Evolutionary conservation across 1,140 invertebrate species (phyloP).

Genomic region (Euwallacea fornicatus): DNA sequence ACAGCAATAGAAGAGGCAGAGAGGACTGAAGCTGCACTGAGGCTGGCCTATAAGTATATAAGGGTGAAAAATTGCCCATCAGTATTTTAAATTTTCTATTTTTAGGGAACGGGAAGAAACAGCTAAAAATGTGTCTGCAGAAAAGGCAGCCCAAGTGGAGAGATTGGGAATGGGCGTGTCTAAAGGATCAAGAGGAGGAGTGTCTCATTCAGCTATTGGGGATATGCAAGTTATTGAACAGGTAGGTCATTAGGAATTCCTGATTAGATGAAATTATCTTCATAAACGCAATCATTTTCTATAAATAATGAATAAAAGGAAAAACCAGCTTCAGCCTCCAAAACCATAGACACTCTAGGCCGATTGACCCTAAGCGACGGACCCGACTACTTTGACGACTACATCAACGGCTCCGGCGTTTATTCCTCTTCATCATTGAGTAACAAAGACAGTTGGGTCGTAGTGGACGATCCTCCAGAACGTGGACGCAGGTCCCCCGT

Average conservation of each 20-base stretch:
- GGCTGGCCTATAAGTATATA: slow-evolving; percentile 77
- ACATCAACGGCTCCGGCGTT: slow-evolving; percentile 41
- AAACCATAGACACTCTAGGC: slow-evolving; percentile 46
- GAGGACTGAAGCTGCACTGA: slow-evolving; percentile 71
- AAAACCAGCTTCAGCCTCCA: slow-evolving; percentile 24
- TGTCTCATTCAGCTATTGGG: slow-evolving; percentile 80
- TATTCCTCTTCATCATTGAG: slow-evolving; percentile 23
- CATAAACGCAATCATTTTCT: neutral
- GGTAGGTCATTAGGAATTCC: slow-evolving; percentile 58
- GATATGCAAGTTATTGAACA: slow-evolving; percentile 95
- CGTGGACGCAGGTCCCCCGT: slow-evolving; percentile 64
- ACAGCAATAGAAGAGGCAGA: slow-evolving; percentile 59
- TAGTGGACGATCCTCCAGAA: slow-evolving; percentile 49
- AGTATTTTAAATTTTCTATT: neutral
- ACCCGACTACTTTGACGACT: slow-evolving; percentile 52
- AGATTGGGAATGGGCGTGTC: slow-evolving; percentile 89
- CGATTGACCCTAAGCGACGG: slow-evolving; percentile 49
- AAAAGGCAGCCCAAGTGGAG: slow-evolving; percentile 86
- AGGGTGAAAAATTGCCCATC: neutral
- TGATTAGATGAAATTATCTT: neutral
- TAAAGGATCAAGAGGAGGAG: slow-evolving; percentile 51
- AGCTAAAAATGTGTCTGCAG: slow-evolving; percentile 21
- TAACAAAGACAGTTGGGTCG: slow-evolving; percentile 48
- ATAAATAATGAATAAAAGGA: slow-evolving; percentile 19
- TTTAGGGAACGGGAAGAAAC: slow-evolving; percentile 32